These are phyloP conservation scores for Balearica regulorum DNA, from an alignment of 2,797 vertebrate genomes.

Conservation along the genomic window DNA sequence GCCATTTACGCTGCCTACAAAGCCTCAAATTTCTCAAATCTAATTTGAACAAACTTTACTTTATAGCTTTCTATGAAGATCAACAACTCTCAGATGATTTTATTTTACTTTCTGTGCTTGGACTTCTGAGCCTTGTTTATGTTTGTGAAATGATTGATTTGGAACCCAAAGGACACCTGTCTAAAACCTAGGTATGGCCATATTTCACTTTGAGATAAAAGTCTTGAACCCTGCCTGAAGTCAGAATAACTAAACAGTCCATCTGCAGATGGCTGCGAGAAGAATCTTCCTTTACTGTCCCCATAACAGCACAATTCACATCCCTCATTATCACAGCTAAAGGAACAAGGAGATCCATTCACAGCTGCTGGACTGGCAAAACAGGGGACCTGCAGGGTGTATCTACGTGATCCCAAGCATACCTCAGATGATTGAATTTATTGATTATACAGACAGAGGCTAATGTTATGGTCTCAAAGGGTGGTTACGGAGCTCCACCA, in stretches of 20 bases:
- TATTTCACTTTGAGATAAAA: background rate
- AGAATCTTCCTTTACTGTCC: background rate
- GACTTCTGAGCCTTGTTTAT: background rate
- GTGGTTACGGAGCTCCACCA: background rate
- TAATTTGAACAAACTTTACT: background rate
- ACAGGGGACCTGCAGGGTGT: background rate
- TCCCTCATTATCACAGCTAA: background rate
- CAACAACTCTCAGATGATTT: background rate
- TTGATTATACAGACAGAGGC: background rate
- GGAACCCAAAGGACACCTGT: background rate
- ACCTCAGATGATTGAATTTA: background rate
- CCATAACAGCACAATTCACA: fast-evolving
- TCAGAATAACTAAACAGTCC: background rate
- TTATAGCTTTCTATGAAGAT: background rate
- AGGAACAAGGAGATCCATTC: background rate
- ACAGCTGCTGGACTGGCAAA: background rate
- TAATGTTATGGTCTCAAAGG: background rate
- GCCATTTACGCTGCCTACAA: background rate
- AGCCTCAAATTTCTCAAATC: background rate
- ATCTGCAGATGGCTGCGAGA: background rate
- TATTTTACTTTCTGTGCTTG: background rate
- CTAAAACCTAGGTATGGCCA: background rate
- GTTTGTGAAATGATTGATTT: background rate
- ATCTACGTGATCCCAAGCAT: background rate
- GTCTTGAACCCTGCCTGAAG: background rate